phyloP scores from a whole-genome alignment of 2,888 invertebrate species.

The Luffia ferchaultella region DNA sequence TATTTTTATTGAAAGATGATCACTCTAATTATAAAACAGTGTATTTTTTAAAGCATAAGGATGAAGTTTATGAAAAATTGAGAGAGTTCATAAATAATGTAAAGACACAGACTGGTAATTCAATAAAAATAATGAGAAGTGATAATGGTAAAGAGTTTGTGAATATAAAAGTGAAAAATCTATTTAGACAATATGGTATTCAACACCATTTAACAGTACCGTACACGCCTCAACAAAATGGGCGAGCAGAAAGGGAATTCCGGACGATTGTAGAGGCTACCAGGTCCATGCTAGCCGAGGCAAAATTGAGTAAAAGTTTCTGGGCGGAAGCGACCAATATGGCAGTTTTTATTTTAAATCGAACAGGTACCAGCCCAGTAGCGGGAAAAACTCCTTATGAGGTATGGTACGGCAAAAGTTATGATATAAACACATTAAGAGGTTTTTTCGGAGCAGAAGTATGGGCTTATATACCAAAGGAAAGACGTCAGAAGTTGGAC shows the following conservation, averaged over 20 bases:
- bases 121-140: conserved; percentile 19
- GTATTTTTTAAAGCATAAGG: conserved; percentile 16
- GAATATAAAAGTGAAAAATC: conserved; percentile 16
- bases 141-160: conserved; percentile 19
- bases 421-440: conserved; percentile 14
- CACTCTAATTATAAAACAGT: conserved; percentile 19
- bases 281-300: conserved; percentile 21
- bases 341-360: conserved; percentile 26
- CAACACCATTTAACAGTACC: no score
- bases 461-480: conserved; percentile 24
- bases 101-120: conserved; percentile 17
- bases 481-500: conserved; percentile 18
- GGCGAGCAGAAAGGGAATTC: no score
- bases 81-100: conserved; percentile 17
- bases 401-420: conserved; percentile 21
- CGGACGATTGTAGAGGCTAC: no score
- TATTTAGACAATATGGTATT: conserved; percentile 17
- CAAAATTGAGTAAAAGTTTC: conserved; percentile 14
- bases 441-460: conserved; percentile 23
- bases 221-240: no score
- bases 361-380: conserved; percentile 21
- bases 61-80: conserved; percentile 18
- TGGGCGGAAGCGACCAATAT: no score
- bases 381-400: conserved; percentile 20
- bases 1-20: conserved; percentile 21